These are phyloP conservation scores for Cryptotermes secundus DNA, from an alignment of 1,140 invertebrate genomes.

Conservation along the genomic window DNA sequence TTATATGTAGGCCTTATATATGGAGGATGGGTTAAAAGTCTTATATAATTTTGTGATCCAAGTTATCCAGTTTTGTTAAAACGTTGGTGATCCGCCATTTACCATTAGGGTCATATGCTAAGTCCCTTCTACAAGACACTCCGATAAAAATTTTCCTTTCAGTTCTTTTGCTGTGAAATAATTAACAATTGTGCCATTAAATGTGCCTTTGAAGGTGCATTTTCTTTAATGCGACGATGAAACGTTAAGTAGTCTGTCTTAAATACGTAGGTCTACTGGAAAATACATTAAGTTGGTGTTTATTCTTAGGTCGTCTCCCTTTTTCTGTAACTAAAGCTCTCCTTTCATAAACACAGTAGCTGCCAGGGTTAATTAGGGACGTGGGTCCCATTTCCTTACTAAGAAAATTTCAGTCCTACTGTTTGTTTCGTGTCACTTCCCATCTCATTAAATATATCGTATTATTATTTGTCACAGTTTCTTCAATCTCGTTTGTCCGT, in stretches of 20 bases:
- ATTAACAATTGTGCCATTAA: not conserved
- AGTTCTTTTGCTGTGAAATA: too few species aligned
- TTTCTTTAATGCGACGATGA: not conserved
- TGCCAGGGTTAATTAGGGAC: not conserved
- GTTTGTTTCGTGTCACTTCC: not conserved
- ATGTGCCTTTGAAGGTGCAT: not conserved
- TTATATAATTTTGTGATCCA: too few species aligned
- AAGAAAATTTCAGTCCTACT: not conserved
- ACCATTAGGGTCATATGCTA: too few species aligned
- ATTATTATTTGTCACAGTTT: not conserved
- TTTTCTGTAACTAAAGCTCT: not conserved
- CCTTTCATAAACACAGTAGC: conserved; percentile 2
- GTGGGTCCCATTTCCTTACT: not conserved
- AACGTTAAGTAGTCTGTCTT: not conserved
- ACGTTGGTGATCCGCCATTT: too few species aligned
- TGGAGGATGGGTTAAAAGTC: too few species aligned
- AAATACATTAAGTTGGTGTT: not conserved
- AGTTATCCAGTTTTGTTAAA: too few species aligned
- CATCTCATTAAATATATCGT: not conserved
- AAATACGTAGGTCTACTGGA: not conserved
- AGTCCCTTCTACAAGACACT: too few species aligned
- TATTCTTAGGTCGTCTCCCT: not conserved
- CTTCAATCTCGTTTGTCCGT: not conserved
- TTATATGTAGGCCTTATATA: too few species aligned
- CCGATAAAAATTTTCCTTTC: too few species aligned